Percentiles rank a stretch among this genome's conserved stretches.
These are phyloP conservation scores for Elaeidobius kamerunicus DNA, from an alignment of 2,888 invertebrate genomes.

Conservation along the genomic window DNA sequence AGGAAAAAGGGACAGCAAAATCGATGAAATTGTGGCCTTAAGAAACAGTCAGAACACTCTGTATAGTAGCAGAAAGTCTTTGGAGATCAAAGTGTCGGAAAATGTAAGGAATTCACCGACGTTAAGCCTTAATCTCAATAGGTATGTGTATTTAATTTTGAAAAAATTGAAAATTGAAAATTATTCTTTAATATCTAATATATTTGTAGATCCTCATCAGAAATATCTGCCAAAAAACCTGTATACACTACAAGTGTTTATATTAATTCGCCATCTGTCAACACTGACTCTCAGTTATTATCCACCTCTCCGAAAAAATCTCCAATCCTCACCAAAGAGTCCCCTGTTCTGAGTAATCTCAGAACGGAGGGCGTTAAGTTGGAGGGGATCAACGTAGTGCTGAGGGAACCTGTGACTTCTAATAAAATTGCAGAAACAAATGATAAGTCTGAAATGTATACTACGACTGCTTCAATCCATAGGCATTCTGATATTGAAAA, in stretches of 20 bases:
- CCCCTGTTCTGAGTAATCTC: constrained; percentile 42
- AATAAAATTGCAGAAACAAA: constrained; percentile 36
- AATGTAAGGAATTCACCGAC: constrained; percentile 30
- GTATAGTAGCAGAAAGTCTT: constrained; percentile 38
- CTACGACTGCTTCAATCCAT: constrained; percentile 45
- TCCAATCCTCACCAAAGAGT: constrained; percentile 32
- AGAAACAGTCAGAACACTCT: constrained; percentile 45
- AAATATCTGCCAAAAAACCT: constrained; percentile 32
- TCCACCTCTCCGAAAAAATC: constrained; percentile 34
- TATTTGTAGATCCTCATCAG: constrained; percentile 21
- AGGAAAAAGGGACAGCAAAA: constrained; percentile 21
- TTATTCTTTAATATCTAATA: too few relatives aligned
- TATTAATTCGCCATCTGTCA: constrained; percentile 46
- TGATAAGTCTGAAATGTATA: constrained; percentile 37
- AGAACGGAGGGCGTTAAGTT: constrained; percentile 41
- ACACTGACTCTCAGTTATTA: too few relatives aligned
- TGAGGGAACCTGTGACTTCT: constrained; percentile 24
- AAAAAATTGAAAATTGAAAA: too few relatives aligned
- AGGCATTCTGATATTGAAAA: constrained; percentile 44
- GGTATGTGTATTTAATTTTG: constrained; percentile 16
- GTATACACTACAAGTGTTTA: constrained; percentile 50
- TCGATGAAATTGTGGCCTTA: constrained; percentile 39
- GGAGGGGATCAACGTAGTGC: constrained; percentile 38
- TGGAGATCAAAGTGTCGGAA: constrained; percentile 32
- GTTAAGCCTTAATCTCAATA: constrained; percentile 29